Percentiles rank a stretch among this genome's conserved stretches.
phyloP scores from a whole-genome alignment of 2,888 invertebrate genomes.

The Corbicula japonica region DNA sequence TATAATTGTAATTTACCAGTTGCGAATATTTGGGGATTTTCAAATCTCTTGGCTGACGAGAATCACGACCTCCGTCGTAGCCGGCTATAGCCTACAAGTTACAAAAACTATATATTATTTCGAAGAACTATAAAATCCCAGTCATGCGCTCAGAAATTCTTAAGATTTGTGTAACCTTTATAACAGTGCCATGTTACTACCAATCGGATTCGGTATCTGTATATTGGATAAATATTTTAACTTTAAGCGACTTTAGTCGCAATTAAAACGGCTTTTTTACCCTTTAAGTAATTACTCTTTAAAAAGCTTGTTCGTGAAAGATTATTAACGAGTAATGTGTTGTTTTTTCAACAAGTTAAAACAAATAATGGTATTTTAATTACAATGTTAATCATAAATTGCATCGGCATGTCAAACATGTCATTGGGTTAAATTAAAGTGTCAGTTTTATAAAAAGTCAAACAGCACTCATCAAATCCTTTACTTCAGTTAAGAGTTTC shows the following conservation, averaged over 20 bases:
- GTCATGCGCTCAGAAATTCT: neutral
- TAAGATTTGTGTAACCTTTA: neutral
- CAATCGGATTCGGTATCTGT: neutral
- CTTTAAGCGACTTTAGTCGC: neutral
- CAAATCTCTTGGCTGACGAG: conserved; percentile 70
- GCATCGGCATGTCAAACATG: neutral
- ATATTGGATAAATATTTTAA: neutral
- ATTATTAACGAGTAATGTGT: no score
- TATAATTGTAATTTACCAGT: conserved; percentile 61
- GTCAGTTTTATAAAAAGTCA: neutral
- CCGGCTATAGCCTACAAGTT: conserved; percentile 78
- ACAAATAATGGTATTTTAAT: no score
- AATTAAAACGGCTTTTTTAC: neutral
- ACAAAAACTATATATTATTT: conserved; percentile 1
- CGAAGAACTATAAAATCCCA: neutral
- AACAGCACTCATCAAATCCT: neutral
- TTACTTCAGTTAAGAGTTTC: neutral
- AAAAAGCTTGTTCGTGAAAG: no score
- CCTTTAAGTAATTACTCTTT: no score
- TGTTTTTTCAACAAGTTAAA: no score
- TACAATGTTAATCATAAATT: no score
- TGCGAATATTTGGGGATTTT: conserved; percentile 70
- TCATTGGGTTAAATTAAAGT: neutral
- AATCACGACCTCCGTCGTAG: conserved; percentile 77
- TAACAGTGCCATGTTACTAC: neutral